Conservation (phyloP, 2,797 vertebrate species). For the Enteromius mattozi region DNA sequence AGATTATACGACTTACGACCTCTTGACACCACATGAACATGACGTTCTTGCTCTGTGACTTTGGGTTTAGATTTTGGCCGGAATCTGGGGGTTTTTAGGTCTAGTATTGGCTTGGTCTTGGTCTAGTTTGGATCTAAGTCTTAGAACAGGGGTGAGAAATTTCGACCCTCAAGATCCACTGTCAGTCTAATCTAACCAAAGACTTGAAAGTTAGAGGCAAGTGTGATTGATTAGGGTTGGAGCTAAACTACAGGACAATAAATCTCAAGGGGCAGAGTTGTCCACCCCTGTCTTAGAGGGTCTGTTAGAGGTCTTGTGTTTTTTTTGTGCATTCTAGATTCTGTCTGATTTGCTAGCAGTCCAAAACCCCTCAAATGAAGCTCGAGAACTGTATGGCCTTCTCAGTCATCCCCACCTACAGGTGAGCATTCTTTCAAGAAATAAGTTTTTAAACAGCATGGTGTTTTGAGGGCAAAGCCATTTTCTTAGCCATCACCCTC, state of each 20-base stretch:
- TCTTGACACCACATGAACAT: neutral
- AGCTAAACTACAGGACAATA: neutral
- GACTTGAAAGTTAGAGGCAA: neutral
- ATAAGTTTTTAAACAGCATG: neutral
- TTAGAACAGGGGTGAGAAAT: neutral
- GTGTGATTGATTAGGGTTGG: neutral
- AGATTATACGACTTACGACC: neutral
- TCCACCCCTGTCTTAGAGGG: neutral
- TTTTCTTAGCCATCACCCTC: conserved; percentile 1
- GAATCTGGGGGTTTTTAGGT: neutral
- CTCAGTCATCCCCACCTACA: conserved; percentile 86
- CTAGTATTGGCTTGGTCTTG: neutral
- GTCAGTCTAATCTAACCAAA: neutral
- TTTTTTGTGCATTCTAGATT: conserved; percentile 73
- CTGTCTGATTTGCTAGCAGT: conserved; percentile 78
- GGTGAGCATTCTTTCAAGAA: conserved; percentile 66
- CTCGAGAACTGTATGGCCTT: conserved; percentile 84
- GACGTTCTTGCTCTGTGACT: neutral
- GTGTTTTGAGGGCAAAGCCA: neutral
- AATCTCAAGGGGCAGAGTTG: neutral
- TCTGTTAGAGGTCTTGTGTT: neutral
- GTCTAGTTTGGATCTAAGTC: neutral
- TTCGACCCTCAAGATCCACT: neutral
- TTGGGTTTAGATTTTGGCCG: neutral
- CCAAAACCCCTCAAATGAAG: conserved; percentile 79